phyloP scores from a whole-genome alignment of 2,888 invertebrate species.

The Tiliacea citrago region DNA sequence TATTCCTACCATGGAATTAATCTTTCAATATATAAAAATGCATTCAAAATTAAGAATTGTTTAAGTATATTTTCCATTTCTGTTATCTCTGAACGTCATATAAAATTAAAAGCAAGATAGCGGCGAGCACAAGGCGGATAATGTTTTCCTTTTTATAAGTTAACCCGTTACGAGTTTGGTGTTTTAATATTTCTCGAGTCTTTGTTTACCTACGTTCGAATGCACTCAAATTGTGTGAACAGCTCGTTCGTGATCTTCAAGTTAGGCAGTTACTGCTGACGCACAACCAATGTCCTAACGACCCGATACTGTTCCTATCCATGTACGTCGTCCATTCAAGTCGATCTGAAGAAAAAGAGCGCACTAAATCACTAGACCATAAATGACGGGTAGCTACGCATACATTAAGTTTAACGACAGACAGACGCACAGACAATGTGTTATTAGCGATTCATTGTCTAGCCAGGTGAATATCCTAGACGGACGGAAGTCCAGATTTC shows the following conservation, averaged over 20 bases:
- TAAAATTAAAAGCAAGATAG: slow-evolving; percentile 67
- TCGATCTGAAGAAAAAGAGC: slow-evolving; percentile 62
- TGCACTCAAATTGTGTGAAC: slow-evolving; percentile 56
- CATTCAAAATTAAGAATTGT: slow-evolving; percentile 57
- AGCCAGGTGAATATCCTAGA: slow-evolving; percentile 88
- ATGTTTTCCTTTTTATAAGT: slow-evolving; percentile 61
- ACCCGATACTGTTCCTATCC: slow-evolving; percentile 14
- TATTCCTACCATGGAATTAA: slow-evolving; percentile 36
- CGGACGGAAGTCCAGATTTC: slow-evolving; percentile 88
- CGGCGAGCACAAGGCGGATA: slow-evolving; percentile 59
- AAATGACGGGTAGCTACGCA: slow-evolving; percentile 79
- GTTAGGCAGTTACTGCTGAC: slow-evolving; percentile 40
- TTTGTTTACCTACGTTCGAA: slow-evolving; percentile 41
- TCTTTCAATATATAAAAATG: slow-evolving; percentile 31
- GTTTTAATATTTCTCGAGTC: slow-evolving; percentile 49
- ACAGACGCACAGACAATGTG: slow-evolving; percentile 80
- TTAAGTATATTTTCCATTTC: slow-evolving; percentile 58
- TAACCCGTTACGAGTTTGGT: slow-evolving; percentile 60
- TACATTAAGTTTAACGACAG: slow-evolving; percentile 79
- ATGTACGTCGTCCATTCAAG: slow-evolving; percentile 28
- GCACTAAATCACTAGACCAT: slow-evolving; percentile 80
- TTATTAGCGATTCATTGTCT: slow-evolving; percentile 85
- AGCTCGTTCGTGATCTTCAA: slow-evolving; percentile 48
- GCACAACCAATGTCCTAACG: slow-evolving; percentile 30
- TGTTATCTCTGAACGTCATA: slow-evolving; percentile 63